These are phyloP conservation scores for Pseudomugil tenellus DNA, from an alignment of 2,797 vertebrate species.

Conservation along the genomic window DNA sequence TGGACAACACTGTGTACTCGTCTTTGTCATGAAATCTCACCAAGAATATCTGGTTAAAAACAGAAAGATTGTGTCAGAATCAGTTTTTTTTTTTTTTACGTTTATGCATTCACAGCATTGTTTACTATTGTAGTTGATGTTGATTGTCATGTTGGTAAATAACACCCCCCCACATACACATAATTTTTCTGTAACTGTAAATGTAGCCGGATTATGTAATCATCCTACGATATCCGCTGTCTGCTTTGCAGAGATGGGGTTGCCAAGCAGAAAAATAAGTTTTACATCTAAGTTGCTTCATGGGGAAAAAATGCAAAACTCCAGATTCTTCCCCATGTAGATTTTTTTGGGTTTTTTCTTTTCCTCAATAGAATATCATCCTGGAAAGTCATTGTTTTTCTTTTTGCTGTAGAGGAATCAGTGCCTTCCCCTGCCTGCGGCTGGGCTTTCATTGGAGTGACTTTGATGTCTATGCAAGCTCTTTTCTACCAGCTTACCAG, in stretches of 20 bases:
- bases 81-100: constrained; percentile 44
- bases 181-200: constrained; percentile 41
- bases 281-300: constrained; percentile 77
- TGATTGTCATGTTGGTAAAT: constrained; percentile 66
- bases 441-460: constrained; percentile 82
- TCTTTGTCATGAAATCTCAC: constrained; percentile 74
- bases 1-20: constrained; percentile 77
- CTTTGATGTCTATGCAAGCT: constrained; percentile 86
- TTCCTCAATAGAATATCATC: constrained; percentile 66
- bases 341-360: constrained; percentile 64
- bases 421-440: constrained; percentile 83
- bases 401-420: constrained; percentile 79
- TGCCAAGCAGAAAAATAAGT: constrained; percentile 72
- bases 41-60: constrained; percentile 72
- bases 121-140: constrained; percentile 69
- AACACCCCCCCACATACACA: background rate
- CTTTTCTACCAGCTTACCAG: constrained; percentile 84
- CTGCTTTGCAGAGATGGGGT: constrained; percentile 62
- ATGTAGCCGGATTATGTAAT: constrained; percentile 66
- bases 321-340: constrained; percentile 74
- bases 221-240: constrained; percentile 63
- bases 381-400: constrained; percentile 73
- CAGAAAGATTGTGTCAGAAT: constrained; percentile 64
- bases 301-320: constrained; percentile 80
- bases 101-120: constrained; percentile 62